Evolutionary conservation across 2,888 invertebrate species (phyloP).

Genomic region (Eristalis intricaria): DNA sequence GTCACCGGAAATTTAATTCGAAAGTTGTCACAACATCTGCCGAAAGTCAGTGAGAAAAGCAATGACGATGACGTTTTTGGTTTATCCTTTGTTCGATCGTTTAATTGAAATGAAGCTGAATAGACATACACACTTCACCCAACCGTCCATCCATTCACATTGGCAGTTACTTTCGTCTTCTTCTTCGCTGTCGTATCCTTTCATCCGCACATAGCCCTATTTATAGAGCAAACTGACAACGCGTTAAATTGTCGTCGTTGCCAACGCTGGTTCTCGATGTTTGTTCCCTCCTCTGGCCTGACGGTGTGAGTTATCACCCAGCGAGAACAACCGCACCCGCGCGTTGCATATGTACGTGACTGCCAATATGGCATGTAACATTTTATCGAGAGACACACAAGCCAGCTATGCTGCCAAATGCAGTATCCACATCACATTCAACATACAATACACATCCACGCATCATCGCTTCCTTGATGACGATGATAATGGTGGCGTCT

Average conservation of each 20-base stretch:
- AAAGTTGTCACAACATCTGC: slow-evolving; percentile 34
- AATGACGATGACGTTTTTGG: slow-evolving; percentile 18
- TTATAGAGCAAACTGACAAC: slow-evolving; percentile 49
- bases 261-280: slow-evolving; percentile 7
- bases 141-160: slow-evolving; percentile 18
- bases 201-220: slow-evolving; percentile 11
- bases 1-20: slow-evolving; percentile 38
- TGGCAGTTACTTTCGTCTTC: slow-evolving; percentile 1
- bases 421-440: not conserved
- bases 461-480: not conserved
- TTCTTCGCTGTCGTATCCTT: not conserved
- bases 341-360: slow-evolving; percentile 23
- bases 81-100: slow-evolving; percentile 38
- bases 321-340: not conserved
- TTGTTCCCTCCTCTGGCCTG: not conserved
- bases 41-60: not conserved
- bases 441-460: not conserved
- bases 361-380: slow-evolving; percentile 14
- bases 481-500: not conserved
- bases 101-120: slow-evolving; percentile 52
- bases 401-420: not conserved
- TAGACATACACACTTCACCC: not conserved
- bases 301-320: not conserved
- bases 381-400: not conserved
- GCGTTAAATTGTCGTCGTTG: slow-evolving; percentile 56